These are phyloP conservation scores for Sarotherodon lohbergeri DNA, from an alignment of 2,113 vertebrate species.

Conservation along the genomic window DNA sequence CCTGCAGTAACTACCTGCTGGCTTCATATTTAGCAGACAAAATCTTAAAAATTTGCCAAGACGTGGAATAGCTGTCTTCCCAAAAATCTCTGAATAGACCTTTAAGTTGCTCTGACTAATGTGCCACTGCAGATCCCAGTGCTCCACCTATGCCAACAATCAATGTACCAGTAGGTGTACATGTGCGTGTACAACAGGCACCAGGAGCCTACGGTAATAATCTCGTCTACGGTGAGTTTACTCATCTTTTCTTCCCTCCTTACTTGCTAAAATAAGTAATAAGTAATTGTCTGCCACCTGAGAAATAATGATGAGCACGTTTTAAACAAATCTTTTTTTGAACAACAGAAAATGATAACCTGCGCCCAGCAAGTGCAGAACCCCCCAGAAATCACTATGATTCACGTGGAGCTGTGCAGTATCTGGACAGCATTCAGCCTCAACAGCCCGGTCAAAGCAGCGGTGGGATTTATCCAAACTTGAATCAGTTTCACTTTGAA, in stretches of 20 bases:
- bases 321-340: not conserved
- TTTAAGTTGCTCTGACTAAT: not conserved
- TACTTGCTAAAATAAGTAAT: not conserved
- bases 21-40: not conserved
- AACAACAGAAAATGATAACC: slow-evolving; percentile 59
- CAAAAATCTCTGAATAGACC: not conserved
- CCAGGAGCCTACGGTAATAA: not conserved
- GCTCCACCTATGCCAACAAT: not conserved
- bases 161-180: not conserved
- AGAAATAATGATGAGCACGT: not conserved
- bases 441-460: not conserved
- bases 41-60: not conserved
- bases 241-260: not conserved
- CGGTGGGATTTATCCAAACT: not conserved
- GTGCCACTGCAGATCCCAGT: not conserved
- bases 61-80: not conserved
- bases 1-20: not conserved
- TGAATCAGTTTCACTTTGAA: not conserved
- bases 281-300: not conserved
- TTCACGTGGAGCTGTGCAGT: not conserved
- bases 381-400: not conserved
- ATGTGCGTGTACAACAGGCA: not conserved
- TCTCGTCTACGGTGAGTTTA: slow-evolving; percentile 55
- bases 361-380: not conserved
- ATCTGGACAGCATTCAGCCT: not conserved